Evolutionary conservation across 1,140 invertebrate species (phyloP), one percentile per base, ranked within the genome.

Genomic region (Gonatopus flavifemur): DNA sequence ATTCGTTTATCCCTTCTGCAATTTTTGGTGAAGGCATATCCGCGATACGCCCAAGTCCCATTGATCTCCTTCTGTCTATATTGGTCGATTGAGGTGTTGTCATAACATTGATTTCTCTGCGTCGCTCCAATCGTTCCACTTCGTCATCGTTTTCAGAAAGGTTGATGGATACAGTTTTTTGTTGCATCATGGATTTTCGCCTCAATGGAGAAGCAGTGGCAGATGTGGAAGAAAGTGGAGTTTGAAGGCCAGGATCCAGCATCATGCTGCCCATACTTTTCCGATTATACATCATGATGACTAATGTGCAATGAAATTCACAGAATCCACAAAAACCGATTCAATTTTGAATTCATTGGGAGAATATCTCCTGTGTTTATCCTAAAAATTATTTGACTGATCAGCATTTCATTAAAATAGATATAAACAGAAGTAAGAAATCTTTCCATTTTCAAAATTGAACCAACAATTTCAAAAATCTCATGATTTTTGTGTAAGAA

Each of bases 1-100:
- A 87, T 13, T 80, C 78, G 7, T 76, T 65, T 59, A 85, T 83
- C 52, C 81, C 78, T 41, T 83, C 82, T 7, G 78, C 66, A 36
- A 86, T 69, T 54, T 79, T 64, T 0, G 44, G 44, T 7, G 49
- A 32, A 3, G 72, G 49, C 44, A 76, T 62, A 31, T 69, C 52
- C 0, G 61, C 56, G 9, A 72, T 39, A 2, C 49, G 50, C 20
- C 61, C 36, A 13, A 72, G 18, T 9, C 67, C 66, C 16, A 71
- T 38, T 1, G 75, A 77, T 6, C 63, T 59, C 3, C 75, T 62
- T 35, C 31, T 55, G 15, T 53, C 52, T n/a, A n/a, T n/a, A n/a
- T 3, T 47, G 5, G 1, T 31, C 2, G 15, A 50, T 21, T 49
- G 18, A 24, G 39, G 20, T 15, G 52, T 39, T 3, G 22, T 21